A percentile compares a stretch with the other conserved stretches of the same genome.
Conservation (phyloP, 2,113 vertebrate genomes). For the Paradoxurus hermaphroditus region DNA sequence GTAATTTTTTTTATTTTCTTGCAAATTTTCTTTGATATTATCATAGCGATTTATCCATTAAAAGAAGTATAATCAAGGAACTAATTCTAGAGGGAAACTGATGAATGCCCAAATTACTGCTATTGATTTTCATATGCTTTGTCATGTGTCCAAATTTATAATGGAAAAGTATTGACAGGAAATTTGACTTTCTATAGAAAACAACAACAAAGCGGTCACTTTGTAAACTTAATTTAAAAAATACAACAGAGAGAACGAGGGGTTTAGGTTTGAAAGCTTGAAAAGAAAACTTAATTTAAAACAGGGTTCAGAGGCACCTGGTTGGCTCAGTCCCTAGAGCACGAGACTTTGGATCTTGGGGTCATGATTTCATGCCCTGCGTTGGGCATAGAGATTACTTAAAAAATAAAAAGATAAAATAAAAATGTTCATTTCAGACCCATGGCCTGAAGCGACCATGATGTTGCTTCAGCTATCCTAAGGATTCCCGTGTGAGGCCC, state of each 20-base stretch:
- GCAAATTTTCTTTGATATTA: conserved; percentile 5
- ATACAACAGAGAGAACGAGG: not conserved
- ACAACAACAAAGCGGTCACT: not conserved
- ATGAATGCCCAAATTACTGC: not conserved
- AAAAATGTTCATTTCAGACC: not conserved
- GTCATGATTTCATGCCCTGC: not conserved
- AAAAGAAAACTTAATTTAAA: not conserved
- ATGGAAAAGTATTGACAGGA: not conserved
- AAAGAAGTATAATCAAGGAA: not conserved
- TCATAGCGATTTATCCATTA: not conserved
- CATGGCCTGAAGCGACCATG: not conserved
- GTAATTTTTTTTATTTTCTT: conserved; percentile 4
- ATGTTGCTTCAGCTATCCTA: not conserved
- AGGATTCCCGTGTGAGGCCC: not conserved
- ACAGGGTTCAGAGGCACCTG: not conserved
- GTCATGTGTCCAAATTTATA: not conserved
- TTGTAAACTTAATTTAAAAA: not conserved
- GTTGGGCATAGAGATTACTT: not conserved
- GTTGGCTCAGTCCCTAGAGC: not conserved
- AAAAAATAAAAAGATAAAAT: not conserved
- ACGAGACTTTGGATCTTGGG: not conserved
- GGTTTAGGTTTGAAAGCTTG: not conserved
- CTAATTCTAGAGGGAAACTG: not conserved
- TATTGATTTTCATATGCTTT: not conserved
- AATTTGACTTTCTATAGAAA: conserved; percentile 13